Evolutionary conservation across 2,888 invertebrate species (phyloP), one percentile per base, ranked within the genome.

Genomic region (Deilephila porcellus): DNA sequence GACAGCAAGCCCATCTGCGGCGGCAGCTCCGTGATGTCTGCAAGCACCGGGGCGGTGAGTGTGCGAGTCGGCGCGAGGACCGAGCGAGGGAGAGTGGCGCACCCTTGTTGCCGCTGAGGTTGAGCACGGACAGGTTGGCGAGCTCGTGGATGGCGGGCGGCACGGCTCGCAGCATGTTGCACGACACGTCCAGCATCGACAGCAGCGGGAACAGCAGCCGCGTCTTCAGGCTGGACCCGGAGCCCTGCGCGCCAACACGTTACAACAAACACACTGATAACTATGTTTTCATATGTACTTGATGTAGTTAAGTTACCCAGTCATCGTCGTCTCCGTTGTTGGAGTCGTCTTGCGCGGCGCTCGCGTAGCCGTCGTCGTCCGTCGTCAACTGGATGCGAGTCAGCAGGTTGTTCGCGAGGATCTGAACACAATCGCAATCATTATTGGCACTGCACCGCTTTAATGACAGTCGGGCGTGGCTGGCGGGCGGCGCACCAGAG

Each of bases 1-100:
- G 97, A 97, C 3, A 99, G 95, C 8, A 99, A 94, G 0, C 99
- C 99, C 96, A 99, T 97, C 90, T 99, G 98, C 0, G 99, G 97
- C 0, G 99, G 99, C 73, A 99, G 95, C 85, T 98, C 97, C 6
- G 96, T 96, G 72, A 98, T 96, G 60, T 98, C 98, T 93, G 95
- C 82, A 45, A 45, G 45, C 45, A 45, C 3, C 45, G 45, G 45
- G 45, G 8, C 11, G 14, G 45, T 45, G 11, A 45, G 45, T 14
- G 45, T 14, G 14, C 11, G 45, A 0, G 45, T 45, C 45, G 45
- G 45, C 11, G 14, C 14, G 45, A 14, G 45, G 45, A 11, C 11
- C 14, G 11, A 19, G 56, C 6, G n/a, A 56, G 17, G 45, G 19
- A 52, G 37, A 19, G 60, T 8, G 59, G 34, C 11, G 52, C 7